Percentiles rank a stretch among this genome's conserved stretches.
These are phyloP conservation scores for Globodera rostochiensis DNA, from an alignment of 1,140 invertebrate species.

Conservation along the genomic window DNA sequence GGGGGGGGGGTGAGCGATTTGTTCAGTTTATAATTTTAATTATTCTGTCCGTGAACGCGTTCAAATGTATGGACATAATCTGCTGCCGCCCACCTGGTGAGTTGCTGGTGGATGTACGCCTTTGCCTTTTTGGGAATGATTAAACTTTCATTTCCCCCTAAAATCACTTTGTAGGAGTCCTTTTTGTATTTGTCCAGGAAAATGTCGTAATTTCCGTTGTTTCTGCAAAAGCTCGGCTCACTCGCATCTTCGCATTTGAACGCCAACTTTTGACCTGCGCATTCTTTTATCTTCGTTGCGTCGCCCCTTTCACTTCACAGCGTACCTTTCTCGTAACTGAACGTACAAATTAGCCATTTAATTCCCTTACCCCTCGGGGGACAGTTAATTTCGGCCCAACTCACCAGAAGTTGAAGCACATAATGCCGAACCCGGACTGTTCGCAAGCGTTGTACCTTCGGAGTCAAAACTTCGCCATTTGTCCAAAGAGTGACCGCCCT, in stretches of 20 bases:
- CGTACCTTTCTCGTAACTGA: slow-evolving; percentile 33
- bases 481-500: not conserved
- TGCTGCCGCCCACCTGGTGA: slow-evolving; percentile 10
- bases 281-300: too few relatives aligned
- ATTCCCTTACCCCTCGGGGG: not conserved
- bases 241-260: slow-evolving; percentile 61
- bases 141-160: not conserved
- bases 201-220: slow-evolving; percentile 45
- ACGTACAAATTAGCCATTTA: not conserved
- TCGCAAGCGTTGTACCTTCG: slow-evolving; percentile 55
- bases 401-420: slow-evolving; percentile 65
- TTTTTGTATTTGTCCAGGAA: slow-evolving; percentile 53
- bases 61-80: too few relatives aligned
- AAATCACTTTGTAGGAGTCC: slow-evolving; percentile 58
- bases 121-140: slow-evolving; percentile 59
- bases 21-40: too few relatives aligned
- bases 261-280: slow-evolving; percentile 59
- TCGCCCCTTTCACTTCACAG: slow-evolving; percentile 3
- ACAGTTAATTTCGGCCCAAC: slow-evolving; percentile 53
- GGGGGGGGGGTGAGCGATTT: not conserved
- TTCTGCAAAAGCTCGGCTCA: slow-evolving; percentile 55
- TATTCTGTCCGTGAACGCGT: too few relatives aligned
- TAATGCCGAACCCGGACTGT: slow-evolving; percentile 62
- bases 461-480: not conserved
- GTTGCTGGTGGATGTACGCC: slow-evolving; percentile 63